Evolutionary conservation across 2,888 invertebrate genomes (phyloP).

Genomic region (Tubulanus polymorphus): DNA sequence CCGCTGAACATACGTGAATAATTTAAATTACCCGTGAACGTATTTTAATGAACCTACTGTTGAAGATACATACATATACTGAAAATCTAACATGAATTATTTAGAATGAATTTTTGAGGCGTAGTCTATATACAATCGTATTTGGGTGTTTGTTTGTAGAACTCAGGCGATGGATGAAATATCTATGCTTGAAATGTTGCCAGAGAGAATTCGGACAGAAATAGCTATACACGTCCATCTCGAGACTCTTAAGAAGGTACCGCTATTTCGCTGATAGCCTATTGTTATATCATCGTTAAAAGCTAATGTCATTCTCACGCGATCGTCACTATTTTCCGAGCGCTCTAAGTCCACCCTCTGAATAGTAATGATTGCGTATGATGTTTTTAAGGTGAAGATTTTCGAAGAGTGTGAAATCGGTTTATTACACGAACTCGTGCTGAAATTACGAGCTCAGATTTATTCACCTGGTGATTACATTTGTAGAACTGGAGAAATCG

Average conservation of each 20-base stretch:
- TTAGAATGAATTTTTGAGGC: too few species aligned
- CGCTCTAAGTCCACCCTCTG: background rate
- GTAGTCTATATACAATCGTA: too few species aligned
- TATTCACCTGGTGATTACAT: constrained; percentile 43
- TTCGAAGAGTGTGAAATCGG: constrained; percentile 45
- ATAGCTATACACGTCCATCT: constrained; percentile 43
- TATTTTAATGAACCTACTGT: too few species aligned
- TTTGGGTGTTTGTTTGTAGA: constrained; percentile 24
- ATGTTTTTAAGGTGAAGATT: constrained; percentile 31
- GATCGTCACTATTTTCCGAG: background rate
- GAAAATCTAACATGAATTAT: too few species aligned
- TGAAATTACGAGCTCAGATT: constrained; percentile 37
- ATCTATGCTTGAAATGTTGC: constrained; percentile 31
- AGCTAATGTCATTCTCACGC: background rate
- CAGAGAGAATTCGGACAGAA: constrained; percentile 35
- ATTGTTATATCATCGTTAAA: background rate
- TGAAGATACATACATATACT: too few species aligned
- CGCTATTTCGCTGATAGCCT: background rate
- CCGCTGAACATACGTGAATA: too few species aligned
- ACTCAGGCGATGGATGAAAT: constrained; percentile 38
- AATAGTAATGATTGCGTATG: background rate
- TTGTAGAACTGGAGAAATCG: constrained; percentile 42
- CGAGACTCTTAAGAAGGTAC: constrained; percentile 36
- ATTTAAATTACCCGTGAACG: too few species aligned
- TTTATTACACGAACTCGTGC: constrained; percentile 35